phyloP scores from a whole-genome alignment of 2,113 vertebrate genomes.

The Promerops cafer region DNA sequence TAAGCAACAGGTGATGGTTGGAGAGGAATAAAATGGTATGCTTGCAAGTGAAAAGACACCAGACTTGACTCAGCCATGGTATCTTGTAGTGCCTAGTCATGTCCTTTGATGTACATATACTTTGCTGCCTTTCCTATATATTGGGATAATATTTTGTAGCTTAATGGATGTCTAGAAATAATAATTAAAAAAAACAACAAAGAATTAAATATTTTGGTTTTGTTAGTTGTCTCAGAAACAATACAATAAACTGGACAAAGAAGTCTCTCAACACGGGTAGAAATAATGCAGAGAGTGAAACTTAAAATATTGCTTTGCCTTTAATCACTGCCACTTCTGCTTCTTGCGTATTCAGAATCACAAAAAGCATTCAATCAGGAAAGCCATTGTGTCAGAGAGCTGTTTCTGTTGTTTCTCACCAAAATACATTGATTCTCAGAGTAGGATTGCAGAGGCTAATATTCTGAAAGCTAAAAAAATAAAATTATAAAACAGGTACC shows the following conservation, averaged over 20 bases:
- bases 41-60: not conserved
- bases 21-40: not conserved
- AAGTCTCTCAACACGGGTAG: not conserved
- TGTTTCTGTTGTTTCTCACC: not conserved
- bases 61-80: not conserved
- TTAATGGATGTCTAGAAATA: not conserved
- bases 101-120: not conserved
- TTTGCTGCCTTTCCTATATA: not conserved
- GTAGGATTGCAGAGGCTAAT: not conserved
- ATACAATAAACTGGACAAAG: not conserved
- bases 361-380: not conserved
- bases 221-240: not conserved
- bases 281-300: not conserved
- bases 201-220: not conserved
- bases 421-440: not conserved
- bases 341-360: not conserved
- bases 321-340: not conserved
- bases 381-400: not conserved
- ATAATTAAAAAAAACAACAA: not conserved
- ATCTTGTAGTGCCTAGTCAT: not conserved
- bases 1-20: not conserved
- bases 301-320: not conserved
- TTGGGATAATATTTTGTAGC: not conserved
- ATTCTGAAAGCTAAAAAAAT: not conserved
- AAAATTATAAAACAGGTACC: constrained; percentile 63